These are phyloP conservation scores for Eupithecia exiguata DNA, from an alignment of 2,888 invertebrate species.

Conservation along the genomic window DNA sequence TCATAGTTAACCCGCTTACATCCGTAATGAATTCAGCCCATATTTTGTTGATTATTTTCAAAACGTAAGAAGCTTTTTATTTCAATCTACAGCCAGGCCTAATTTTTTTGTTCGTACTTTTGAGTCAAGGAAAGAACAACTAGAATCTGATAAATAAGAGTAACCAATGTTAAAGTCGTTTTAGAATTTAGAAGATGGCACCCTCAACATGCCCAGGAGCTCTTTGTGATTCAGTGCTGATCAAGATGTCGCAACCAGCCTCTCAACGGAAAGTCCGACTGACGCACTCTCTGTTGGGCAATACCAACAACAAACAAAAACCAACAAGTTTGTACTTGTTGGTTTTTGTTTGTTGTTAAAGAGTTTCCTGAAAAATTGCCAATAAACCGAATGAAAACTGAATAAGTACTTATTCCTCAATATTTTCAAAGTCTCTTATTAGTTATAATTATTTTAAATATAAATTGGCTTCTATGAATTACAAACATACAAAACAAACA, in stretches of 20 bases:
- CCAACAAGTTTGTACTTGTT: background rate
- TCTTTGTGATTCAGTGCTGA: conserved; percentile 11
- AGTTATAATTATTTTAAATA: background rate
- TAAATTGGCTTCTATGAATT: too few species aligned
- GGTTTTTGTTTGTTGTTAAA: background rate
- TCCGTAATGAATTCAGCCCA: background rate
- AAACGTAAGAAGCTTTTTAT: background rate
- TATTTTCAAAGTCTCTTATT: background rate
- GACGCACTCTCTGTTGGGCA: conserved; percentile 21
- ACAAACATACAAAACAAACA: too few species aligned
- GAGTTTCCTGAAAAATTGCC: background rate
- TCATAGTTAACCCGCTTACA: too few species aligned
- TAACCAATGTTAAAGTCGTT: background rate
- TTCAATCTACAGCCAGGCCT: background rate
- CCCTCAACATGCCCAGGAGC: background rate
- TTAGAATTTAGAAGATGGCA: background rate
- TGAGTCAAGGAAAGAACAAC: background rate
- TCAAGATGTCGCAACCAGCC: conserved; percentile 18
- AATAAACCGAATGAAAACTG: background rate
- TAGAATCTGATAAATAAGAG: background rate
- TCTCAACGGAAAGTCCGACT: conserved; percentile 21
- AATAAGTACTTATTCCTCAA: background rate
- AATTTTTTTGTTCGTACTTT: background rate
- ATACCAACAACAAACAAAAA: background rate
- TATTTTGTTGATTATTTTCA: background rate